A percentile compares a stretch with the other conserved stretches of the same genome.
Evolutionary conservation across 1,140 invertebrate genomes (phyloP).

Genomic region (Tetranychus cinnabarinus): DNA sequence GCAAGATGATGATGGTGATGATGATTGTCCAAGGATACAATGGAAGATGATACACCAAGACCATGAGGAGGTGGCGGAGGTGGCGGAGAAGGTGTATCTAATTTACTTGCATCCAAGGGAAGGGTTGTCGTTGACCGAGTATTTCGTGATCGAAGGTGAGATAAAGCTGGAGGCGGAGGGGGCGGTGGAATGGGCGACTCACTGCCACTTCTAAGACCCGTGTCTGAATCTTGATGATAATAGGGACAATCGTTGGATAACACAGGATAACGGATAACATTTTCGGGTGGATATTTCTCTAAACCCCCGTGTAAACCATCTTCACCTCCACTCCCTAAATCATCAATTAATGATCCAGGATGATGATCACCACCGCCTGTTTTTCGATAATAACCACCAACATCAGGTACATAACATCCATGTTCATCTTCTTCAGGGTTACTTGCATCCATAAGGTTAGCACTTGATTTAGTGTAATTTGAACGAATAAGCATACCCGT

Average conservation of each 20-base stretch:
- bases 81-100: not conserved
- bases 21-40: not conserved
- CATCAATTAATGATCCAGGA: not conserved
- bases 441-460: not conserved
- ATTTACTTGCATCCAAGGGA: constrained; percentile 6
- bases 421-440: constrained; percentile 13
- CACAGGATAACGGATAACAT: not conserved
- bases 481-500: not conserved
- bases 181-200: constrained; percentile 10
- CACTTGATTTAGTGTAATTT: not conserved
- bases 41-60: not conserved
- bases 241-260: not conserved
- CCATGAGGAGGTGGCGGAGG: not conserved
- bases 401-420: constrained; percentile 17
- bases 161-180: constrained; percentile 8
- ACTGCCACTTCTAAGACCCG: not conserved
- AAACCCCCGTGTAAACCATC: not conserved
- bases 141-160: constrained; percentile 1
- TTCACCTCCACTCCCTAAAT: not conserved
- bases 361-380: constrained; percentile 12
- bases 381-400: constrained; percentile 10
- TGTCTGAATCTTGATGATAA: not conserved
- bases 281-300: not conserved
- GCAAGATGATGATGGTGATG: not conserved
- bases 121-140: not conserved